Base-by-base conservation (phyloP, 1,140 invertebrate species). In the Macrobrachium rosenbergii region DNA sequence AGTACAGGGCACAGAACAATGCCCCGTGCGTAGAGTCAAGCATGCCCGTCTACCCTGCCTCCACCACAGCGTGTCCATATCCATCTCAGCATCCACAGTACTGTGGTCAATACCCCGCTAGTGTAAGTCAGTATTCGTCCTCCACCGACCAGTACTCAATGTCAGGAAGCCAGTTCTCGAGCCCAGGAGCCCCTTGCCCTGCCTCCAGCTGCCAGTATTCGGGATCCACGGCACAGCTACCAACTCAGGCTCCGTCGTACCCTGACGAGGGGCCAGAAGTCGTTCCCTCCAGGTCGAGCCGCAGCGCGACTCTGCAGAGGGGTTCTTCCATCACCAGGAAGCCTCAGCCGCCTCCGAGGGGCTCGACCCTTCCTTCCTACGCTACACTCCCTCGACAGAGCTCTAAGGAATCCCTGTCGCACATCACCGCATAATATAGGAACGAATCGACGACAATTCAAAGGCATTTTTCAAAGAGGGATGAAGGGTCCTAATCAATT, bases 101-200 rank as follows among this genome's bases (percentile, higher is more conserved):
- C 67, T 87, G 85, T 60, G 67, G 63, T 64, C 85, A 87, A 45
- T 87, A 87, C 69, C 69, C 85, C 23, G 59, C 78, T 19, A 87
- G 85, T 43, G 85, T 81, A 17, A 87, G 85, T 43, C 83, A 82
- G 43, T 84, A 81, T 67, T 85, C 88, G 63, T 87, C 83, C 52
- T 89, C 84, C 59, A 87, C 83, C 11, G 85, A 89, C 84, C 83
- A 89, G 64, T 89, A 85, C 75, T 87, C 88, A 28, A 75, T 89
- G n/a, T 87, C 85, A 62, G 85, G 85, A 21, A 89, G 88, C 45
- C 88, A 89, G 58, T 89, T 87, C 62, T 89, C 88, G 37, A 87
- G 85, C n/a, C 88, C 88, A 5, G 77, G 80, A 12, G 85, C 85
- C 23, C 80, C 79, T 0, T 89, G 81, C 28, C 43, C 75, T 14